Base-by-base conservation (phyloP, 2,797 vertebrate genomes). In the Hoplostethus atlanticus region DNA sequence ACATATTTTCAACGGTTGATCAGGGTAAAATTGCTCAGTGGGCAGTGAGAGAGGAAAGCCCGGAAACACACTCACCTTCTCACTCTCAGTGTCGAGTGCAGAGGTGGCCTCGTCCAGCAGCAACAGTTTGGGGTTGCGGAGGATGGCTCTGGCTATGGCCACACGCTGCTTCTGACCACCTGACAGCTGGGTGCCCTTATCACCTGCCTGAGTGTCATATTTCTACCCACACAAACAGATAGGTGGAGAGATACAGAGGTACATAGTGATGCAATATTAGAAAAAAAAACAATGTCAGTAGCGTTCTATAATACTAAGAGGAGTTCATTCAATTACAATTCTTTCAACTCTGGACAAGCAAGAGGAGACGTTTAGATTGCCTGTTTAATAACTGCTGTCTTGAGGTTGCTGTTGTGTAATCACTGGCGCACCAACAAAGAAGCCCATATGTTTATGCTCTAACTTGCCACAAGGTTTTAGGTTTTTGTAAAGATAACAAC, bases 31-130 rank as follows among this genome's bases (percentile, higher is more conserved):
- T 21, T 21, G 21, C 21, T 21, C 21, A 21, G 21, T 21, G 21
- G 21, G 21, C 21, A 6, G 34, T 34, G 34, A 3, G 34, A 42
- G 11, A 2, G 10, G 21, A 61, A 55, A 11, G 9, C 2, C 4
- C 15, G 21, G 5, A 28, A 12, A 21, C 21, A 21, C 6, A 48
- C 91, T 71, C 64, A 98, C 98, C 96, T 96, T 99, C 91, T 99
- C 97, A 25, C 97, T 99, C 88, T 98, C 97, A 0, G 96, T 97
- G 87, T 99, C 98, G 36, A 99, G 94, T 1, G 97, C 98, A 1
- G 97, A 99, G 0, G 98, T 99, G 64, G 98, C 98, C 92, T 99
- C 98, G 53, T 99, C 98, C 89, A 99, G 84, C 0, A 99, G 92
- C 66, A 99, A 89, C 68, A 99, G 78, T 50, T 88, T 96, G 6